Evolutionary conservation across 2,888 invertebrate genomes (phyloP).

Genomic region (Drosophila birchii): DNA sequence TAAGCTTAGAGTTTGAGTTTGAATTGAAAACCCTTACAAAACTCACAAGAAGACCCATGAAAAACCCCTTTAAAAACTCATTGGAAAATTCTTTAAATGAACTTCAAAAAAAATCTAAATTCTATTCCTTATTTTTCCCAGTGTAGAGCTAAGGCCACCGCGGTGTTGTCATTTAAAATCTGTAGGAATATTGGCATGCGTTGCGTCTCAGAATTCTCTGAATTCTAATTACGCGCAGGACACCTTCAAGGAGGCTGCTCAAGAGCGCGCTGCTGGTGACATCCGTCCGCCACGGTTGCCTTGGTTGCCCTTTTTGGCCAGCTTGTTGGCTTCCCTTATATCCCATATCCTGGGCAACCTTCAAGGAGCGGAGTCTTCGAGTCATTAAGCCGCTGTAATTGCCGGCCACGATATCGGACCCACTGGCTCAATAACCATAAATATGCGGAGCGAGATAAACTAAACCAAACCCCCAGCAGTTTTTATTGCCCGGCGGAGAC

Average conservation of each 20-base stretch:
- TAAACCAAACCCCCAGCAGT: conserved; percentile 45
- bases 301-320: conserved; percentile 44
- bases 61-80: no score
- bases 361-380: conserved; percentile 53
- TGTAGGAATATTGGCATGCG: conserved; percentile 66
- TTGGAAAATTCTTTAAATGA: no score
- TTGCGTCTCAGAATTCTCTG: conserved; percentile 63
- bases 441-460: conserved; percentile 42
- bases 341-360: conserved; percentile 51
- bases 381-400: conserved; percentile 78
- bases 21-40: background rate
- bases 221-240: conserved; percentile 76
- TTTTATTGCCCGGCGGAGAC: conserved; percentile 66
- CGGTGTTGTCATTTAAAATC: conserved; percentile 78
- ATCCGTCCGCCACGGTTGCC: conserved; percentile 62
- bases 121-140: background rate
- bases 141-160: conserved; percentile 61
- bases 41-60: no score
- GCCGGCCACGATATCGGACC: conserved; percentile 57
- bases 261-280: conserved; percentile 72
- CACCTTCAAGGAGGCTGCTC: conserved; percentile 54
- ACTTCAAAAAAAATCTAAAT: no score
- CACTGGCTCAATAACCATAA: conserved; percentile 72
- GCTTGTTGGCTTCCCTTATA: background rate
- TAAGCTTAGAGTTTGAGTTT: no score